Evolutionary conservation across 2,797 vertebrate genomes (phyloP).

Genomic region (Poecilia picta): DNA sequence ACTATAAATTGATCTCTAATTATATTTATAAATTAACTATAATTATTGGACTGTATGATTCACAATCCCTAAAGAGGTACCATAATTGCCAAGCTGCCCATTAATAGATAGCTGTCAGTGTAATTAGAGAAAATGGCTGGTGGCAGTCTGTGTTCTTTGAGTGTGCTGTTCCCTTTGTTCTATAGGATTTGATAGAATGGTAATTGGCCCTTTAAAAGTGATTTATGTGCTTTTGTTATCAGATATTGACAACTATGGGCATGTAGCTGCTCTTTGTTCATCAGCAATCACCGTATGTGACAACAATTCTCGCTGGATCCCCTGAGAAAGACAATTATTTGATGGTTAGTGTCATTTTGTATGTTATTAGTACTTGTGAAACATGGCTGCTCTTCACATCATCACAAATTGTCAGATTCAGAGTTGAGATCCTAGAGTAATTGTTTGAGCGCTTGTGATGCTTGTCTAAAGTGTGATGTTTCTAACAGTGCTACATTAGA

Average conservation of each 20-base stretch:
- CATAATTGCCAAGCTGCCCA: constrained; percentile 14
- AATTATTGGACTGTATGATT: constrained; percentile 28
- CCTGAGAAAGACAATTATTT: neutral
- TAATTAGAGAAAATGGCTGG: constrained; percentile 33
- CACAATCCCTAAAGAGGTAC: neutral
- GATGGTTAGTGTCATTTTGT: neutral
- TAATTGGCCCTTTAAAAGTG: neutral
- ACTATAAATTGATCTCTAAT: neutral
- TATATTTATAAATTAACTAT: constrained; percentile 33
- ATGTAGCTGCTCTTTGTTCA: neutral
- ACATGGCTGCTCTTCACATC: neutral
- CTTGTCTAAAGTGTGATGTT: neutral
- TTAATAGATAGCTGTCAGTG: constrained; percentile 2
- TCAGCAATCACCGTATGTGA: neutral
- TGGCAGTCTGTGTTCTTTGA: neutral
- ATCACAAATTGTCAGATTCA: neutral
- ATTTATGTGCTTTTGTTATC: neutral
- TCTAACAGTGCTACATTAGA: neutral
- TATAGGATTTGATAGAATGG: neutral
- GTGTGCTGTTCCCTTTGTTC: neutral
- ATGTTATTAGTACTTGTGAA: neutral
- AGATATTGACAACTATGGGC: neutral
- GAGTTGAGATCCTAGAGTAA: neutral
- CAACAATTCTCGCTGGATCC: neutral
- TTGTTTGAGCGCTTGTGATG: neutral